Evolutionary conservation across 2,888 invertebrate species (phyloP), one percentile per base, ranked within the genome.

Genomic region (Cosmorhoe ocellata): DNA sequence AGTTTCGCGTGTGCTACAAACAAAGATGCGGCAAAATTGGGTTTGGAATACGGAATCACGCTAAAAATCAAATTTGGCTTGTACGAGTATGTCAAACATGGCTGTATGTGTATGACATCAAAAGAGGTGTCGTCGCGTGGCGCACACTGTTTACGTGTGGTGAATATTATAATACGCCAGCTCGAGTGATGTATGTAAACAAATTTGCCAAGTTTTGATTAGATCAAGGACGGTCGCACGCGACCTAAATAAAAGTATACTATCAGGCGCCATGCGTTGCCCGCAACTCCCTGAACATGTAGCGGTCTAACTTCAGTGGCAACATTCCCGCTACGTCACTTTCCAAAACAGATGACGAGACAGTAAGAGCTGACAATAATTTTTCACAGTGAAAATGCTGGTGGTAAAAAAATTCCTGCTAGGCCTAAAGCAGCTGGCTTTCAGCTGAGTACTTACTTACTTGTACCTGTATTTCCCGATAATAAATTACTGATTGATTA

Each of bases 191-290:
- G 74, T 83, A 81, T 81, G 84, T 84, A 86, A 87, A 83, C 84
- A 86, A 82, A 86, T 85, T 89, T 81, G 74, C 75, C 74, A 84
- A 83, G 77, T 84, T 86, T 82, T 86, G 85, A 87, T 85, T 83
- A 80, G 77, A 88, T 86, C 83, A 81, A 76, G 72, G 65, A 71
- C 59, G 59, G 59, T 60, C 58, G 70, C 71, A 80, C 79, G 79
- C 77, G 79, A 76, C 73, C 58, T 57, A 78, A 80, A 81, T 83
- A 79, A 78, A 44, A 55, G 56, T 59, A 53, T 44, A 12, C 26
- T 42, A 31, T 40, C 30, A 37, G 42, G 24, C 39, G 31, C n/a
- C 38, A 30, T 24, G 18, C 10, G 18, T 8, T 32, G 14, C 3
- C 11, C 24, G 10, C 8, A 36, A 31, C 36, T 10, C 31, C n/a